Evolutionary conservation across 2,888 invertebrate species (phyloP).

Genomic region (Laothoe populi): DNA sequence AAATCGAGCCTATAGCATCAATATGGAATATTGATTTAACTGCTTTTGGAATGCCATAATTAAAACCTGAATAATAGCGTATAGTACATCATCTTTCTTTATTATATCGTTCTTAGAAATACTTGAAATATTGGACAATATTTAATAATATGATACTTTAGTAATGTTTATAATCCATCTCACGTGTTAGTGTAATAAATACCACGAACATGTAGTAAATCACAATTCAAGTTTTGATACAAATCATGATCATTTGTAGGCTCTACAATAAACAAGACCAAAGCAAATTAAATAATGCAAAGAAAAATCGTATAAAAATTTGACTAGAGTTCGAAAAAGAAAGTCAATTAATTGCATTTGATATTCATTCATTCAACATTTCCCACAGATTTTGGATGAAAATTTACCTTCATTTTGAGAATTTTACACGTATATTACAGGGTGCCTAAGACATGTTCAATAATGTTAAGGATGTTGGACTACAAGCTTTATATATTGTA

Average conservation of each 20-base stretch:
- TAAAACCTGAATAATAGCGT: slow-evolving; percentile 19
- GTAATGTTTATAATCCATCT: background rate
- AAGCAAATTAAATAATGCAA: background rate
- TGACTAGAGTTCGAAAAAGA: background rate
- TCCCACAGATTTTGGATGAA: slow-evolving; percentile 17
- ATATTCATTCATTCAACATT: background rate
- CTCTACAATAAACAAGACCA: background rate
- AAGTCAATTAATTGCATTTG: background rate
- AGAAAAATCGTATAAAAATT: background rate
- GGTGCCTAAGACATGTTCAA: slow-evolving; percentile 22
- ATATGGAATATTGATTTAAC: slow-evolving; percentile 2
- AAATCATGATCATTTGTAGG: too few species aligned
- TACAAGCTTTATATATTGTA: background rate
- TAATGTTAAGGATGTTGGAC: slow-evolving; percentile 17
- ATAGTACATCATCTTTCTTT: slow-evolving; percentile 2
- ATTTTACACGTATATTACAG: slow-evolving; percentile 18
- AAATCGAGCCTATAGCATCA: slow-evolving; percentile 16
- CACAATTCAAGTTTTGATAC: background rate
- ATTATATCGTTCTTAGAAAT: slow-evolving; percentile 3
- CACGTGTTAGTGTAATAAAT: slow-evolving; percentile 10
- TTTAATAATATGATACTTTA: slow-evolving; percentile 22
- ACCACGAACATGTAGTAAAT: slow-evolving; percentile 17
- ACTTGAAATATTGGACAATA: slow-evolving; percentile 11
- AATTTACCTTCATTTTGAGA: slow-evolving; percentile 17
- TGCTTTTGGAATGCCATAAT: slow-evolving; percentile 24